phyloP scores from a whole-genome alignment of 2,113 vertebrate species.

The Chionodraco myersi region DNA sequence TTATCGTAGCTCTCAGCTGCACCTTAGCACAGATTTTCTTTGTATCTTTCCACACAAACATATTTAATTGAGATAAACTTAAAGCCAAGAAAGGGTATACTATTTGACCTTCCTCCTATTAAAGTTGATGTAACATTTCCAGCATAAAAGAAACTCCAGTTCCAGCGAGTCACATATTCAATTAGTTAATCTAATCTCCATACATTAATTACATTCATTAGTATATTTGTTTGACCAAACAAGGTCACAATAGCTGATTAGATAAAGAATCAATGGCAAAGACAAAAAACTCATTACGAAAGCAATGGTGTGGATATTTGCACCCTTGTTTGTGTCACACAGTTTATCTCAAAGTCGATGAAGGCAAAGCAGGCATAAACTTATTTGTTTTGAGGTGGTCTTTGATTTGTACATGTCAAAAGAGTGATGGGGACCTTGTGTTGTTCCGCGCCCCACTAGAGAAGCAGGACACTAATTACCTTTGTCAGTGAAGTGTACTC shows the following conservation, averaged over 20 bases:
- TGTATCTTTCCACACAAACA: neutral
- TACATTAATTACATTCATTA: slow-evolving; percentile 76
- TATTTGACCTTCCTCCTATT: slow-evolving; percentile 2
- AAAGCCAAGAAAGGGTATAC: neutral
- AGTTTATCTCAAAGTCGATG: slow-evolving; percentile 80
- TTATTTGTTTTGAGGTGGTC: slow-evolving; percentile 79
- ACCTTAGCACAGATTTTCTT: neutral
- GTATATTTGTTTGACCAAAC: slow-evolving; percentile 77
- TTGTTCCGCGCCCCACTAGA: slow-evolving; percentile 69
- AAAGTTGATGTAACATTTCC: neutral
- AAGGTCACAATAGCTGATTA: slow-evolving; percentile 80
- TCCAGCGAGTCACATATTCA: slow-evolving; percentile 67
- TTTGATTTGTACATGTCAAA: slow-evolving; percentile 80
- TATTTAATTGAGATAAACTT: neutral
- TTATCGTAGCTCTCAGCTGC: neutral
- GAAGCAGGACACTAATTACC: slow-evolving; percentile 79
- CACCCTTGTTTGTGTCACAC: slow-evolving; percentile 75
- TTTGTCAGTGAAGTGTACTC: slow-evolving; percentile 83
- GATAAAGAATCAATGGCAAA: slow-evolving; percentile 68
- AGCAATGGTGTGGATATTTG: slow-evolving; percentile 70
- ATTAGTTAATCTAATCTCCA: slow-evolving; percentile 75
- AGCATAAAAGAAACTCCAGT: slow-evolving; percentile 42
- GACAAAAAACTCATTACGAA: slow-evolving; percentile 77
- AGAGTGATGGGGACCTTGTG: slow-evolving; percentile 79
- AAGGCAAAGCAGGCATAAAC: slow-evolving; percentile 72